phyloP scores from a whole-genome alignment of 2,113 vertebrate species.

The Grantiella picta region DNA sequence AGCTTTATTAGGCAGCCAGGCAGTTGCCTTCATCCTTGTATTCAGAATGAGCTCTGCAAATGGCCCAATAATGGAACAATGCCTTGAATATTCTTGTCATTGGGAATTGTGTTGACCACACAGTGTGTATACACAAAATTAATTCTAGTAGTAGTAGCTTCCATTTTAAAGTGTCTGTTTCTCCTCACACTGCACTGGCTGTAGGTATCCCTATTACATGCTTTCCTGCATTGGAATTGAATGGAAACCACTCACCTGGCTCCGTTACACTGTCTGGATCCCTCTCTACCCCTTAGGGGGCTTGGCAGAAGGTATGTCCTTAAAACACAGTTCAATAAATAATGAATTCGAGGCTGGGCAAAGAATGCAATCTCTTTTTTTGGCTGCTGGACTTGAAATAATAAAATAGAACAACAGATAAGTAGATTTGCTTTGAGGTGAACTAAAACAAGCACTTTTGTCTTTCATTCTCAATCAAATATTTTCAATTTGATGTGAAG shows the following conservation, averaged over 20 bases:
- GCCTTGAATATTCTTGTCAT: not conserved
- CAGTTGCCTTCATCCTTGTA: not conserved
- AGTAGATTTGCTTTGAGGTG: not conserved
- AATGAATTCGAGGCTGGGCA: not conserved
- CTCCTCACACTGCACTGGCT: not conserved
- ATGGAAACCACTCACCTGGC: slow-evolving; percentile 93
- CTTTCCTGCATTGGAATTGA: slow-evolving; percentile 87
- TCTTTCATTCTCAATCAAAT: not conserved
- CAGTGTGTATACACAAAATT: not conserved
- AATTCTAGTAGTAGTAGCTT: not conserved
- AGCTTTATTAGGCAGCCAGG: not conserved
- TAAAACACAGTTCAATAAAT: not conserved
- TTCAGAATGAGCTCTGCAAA: not conserved
- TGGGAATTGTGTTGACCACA: not conserved
- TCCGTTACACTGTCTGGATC: slow-evolving; percentile 92
- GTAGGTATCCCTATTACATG: slow-evolving; percentile 97
- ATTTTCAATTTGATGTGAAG: not conserved
- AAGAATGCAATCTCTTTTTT: not conserved
- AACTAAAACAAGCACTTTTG: not conserved
- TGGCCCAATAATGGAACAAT: not conserved
- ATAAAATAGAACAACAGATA: not conserved
- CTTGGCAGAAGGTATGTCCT: slow-evolving; percentile 86
- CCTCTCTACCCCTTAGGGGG: slow-evolving; percentile 89
- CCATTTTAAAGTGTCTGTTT: not conserved
- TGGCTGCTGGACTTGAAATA: not conserved